Base-by-base conservation (phyloP, 2,888 invertebrate genomes). In the Byasa hedistus region DNA sequence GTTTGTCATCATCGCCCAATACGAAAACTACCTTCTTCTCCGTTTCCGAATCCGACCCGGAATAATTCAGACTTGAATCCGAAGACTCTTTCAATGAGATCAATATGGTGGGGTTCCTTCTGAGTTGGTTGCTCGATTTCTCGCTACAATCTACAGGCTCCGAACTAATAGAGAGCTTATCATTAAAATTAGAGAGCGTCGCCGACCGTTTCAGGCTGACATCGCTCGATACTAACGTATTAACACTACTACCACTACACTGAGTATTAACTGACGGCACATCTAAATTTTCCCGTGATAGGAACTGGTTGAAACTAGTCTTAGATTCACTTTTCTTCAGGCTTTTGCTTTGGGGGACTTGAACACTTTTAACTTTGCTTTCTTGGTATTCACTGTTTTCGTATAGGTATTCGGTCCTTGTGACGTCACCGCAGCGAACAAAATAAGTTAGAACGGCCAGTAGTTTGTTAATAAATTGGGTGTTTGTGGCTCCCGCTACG, bases 381-480 rank as follows among this genome's bases (percentile, higher is more conserved):
- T 92, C 76, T 77, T 86, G 79, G 76, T 90, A 61, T 74, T 75
- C 75, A 69, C 79, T 77, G 61, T 83, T 78, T 76, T 84, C 75
- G 74, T 81, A 88, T n/a, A 77, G 73, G 68, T 81, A 89, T 44
- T 84, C 81, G n/a, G 86, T 93, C 75, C 93, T 84, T 73, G 92
- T 91, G 61, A 96, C 94, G 76, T 95, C 94, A 73, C 95, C 95
- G 83, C 96, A 97, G 57, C 97, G 94, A 69, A 98, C 94, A 79
- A 98, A 98, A 82, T 98, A 98, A 0, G 97, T 96, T 24, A 98
- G 87, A 48, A 96, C 94, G 69, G 94, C 93, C 8, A 98, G 91
- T 12, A 98, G 92, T 76, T 94, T 95, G 73, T 95, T 94, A 61
- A 98, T 93, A 68, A 95, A 85, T 12, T 94, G 93, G 3, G 93